Evolutionary conservation across 1,140 invertebrate species (phyloP), one percentile per base, ranked within the genome.

Genomic region (Stegodyphus dumicola): DNA sequence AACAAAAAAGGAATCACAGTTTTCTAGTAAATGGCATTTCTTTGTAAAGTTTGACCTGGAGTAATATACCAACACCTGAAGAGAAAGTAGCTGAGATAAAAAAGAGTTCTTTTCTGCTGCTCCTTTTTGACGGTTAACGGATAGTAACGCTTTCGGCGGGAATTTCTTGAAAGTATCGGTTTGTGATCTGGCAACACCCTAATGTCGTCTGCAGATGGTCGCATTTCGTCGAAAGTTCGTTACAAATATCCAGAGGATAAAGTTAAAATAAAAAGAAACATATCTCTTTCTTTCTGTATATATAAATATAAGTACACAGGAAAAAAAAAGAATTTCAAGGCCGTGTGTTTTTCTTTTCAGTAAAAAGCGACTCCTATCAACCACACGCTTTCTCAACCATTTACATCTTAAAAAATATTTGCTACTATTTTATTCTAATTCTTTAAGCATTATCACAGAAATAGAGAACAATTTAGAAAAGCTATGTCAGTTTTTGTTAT

Each of bases 181-280:
- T 79, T 70, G 77, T 79, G 77, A 79, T 79, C 77, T 79, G 77
- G 77, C 77, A 79, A 79, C 77, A 70, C 77, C 77, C 77, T 79
- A 79, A 79, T 79, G 77, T 79, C 77, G 77, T 79, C 77, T 79
- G 66, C 77, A 79, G 77, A 70, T 79, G 77, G 77, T 79, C 66
- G 77, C 52, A 60, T 79, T 79, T 79, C 77, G 67, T n/a, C 66
- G 53, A 48, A 18, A 5, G 77, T 70, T 77, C 56, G 77, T 70
- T 79, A 70, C 66, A 69, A 79, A 70, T 79, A 79, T 79, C 65
- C 33, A 18, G 6, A 7, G 33, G 33, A 70, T 17, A 69, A 79
- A 48, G 51, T 18, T 69, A 79, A 77, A 33, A 67, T 18, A 49
- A 77, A 70, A 79, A 79, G 48, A 79, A 13, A 13, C 10, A 13